A percentile compares a stretch with the other conserved stretches of the same genome.
These are phyloP conservation scores for Triops cancriformis DNA, from an alignment of 1,140 invertebrate species.

Conservation along the genomic window DNA sequence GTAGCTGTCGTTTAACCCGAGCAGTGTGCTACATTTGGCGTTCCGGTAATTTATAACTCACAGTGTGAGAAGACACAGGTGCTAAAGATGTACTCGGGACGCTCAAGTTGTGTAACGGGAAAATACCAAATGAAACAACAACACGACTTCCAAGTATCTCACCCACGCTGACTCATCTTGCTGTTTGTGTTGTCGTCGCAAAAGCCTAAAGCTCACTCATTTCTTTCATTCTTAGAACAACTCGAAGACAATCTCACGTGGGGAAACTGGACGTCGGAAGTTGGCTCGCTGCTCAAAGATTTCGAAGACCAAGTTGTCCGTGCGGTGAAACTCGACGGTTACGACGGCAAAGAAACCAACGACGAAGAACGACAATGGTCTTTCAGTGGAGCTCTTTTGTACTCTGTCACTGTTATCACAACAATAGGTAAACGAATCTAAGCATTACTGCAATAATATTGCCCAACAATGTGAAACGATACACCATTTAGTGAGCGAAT, in stretches of 20 bases:
- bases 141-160: too few relatives aligned
- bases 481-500: background rate
- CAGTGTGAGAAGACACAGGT: too few relatives aligned
- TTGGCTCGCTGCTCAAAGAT: conserved; percentile 34
- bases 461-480: background rate
- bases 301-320: conserved; percentile 69
- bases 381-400: conserved; percentile 66
- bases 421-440: conserved; percentile 60
- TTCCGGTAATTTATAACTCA: too few relatives aligned
- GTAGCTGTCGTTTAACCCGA: too few relatives aligned
- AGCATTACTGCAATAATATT: conserved; percentile 17
- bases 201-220: background rate
- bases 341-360: conserved; percentile 46
- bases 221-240: background rate
- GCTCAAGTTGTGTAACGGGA: too few relatives aligned
- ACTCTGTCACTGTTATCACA: conserved; percentile 72
- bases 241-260: background rate
- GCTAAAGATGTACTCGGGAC: too few relatives aligned
- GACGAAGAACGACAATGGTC: conserved; percentile 53
- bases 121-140: too few relatives aligned
- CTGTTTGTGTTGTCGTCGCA: too few relatives aligned
- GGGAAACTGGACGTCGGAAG: conserved; percentile 15
- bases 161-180: too few relatives aligned
- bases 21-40: too few relatives aligned
- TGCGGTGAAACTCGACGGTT: conserved; percentile 47